These are phyloP conservation scores for Lasioglossum vierecki DNA, from an alignment of 2,888 invertebrate genomes.

Conservation along the genomic window DNA sequence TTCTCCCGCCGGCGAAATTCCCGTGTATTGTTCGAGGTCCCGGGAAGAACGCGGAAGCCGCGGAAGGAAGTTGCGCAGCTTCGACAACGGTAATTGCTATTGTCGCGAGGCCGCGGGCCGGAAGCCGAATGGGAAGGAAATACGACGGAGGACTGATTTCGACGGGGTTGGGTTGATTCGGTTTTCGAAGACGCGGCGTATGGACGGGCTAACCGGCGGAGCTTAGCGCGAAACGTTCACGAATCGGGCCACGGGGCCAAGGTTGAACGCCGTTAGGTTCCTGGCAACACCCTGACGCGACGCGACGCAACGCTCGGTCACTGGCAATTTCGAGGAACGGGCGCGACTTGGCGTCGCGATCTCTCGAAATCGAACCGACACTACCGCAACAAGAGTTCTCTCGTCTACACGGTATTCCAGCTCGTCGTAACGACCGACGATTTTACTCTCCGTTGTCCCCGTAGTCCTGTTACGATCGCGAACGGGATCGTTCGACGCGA, in stretches of 20 bases:
- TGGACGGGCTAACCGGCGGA: conserved; percentile 22
- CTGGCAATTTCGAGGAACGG: conserved; percentile 8
- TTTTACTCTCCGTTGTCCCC: neutral
- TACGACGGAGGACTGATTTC: neutral
- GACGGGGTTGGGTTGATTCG: neutral
- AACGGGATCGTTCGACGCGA: neutral
- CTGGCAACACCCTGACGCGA: conserved; percentile 51
- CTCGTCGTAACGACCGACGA: neutral
- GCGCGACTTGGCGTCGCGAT: conserved; percentile 8
- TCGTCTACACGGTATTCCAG: neutral
- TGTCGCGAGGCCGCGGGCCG: neutral
- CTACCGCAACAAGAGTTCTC: neutral
- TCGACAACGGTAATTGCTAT: neutral
- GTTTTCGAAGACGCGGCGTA: neutral
- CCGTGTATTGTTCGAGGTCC: neutral
- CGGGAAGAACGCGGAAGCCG: neutral
- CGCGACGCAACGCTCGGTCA: conserved; percentile 9
- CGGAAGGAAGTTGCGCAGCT: neutral
- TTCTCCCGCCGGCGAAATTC: neutral
- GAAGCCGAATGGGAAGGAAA: neutral
- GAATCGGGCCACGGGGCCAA: conserved; percentile 80
- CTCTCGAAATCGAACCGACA: neutral
- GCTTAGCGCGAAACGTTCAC: conserved; percentile 43
- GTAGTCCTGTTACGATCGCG: neutral
- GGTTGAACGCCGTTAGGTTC: conserved; percentile 64